Percentiles rank a stretch among this genome's conserved stretches.
phyloP scores from a whole-genome alignment of 2,797 vertebrate genomes.

The Sebastes goodei region DNA sequence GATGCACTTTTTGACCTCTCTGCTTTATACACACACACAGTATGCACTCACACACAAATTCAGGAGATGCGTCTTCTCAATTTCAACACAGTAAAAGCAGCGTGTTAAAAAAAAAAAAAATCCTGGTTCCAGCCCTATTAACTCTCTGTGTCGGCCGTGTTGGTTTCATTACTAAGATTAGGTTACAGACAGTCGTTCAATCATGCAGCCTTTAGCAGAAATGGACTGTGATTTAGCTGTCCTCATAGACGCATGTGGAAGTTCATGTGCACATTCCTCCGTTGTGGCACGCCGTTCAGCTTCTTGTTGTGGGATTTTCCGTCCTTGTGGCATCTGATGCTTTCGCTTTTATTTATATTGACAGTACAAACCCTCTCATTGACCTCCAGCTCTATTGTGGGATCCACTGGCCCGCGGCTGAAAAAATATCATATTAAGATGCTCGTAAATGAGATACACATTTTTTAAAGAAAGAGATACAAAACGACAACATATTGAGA shows the following conservation, averaged over 20 bases:
- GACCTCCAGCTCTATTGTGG: conserved; percentile 30
- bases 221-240: conserved; percentile 18
- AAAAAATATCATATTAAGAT: conserved; percentile 19
- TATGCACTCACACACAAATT: background rate
- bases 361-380: conserved; percentile 8
- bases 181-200: conserved; percentile 55
- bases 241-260: background rate
- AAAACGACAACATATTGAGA: conserved; percentile 33
- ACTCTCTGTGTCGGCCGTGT: conserved; percentile 15
- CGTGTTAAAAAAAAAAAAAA: background rate
- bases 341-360: conserved; percentile 1
- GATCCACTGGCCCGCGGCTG: conserved; percentile 13
- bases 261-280: conserved; percentile 9
- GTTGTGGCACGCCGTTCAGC: conserved; percentile 9
- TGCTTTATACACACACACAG: background rate
- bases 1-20: conserved; percentile 11
- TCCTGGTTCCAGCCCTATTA: conserved; percentile 19
- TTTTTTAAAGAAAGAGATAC: conserved; percentile 24
- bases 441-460: conserved; percentile 27
- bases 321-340: conserved; percentile 12
- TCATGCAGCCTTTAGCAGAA: conserved; percentile 44
- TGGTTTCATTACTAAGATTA: conserved; percentile 51
- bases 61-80: background rate
- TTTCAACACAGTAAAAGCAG: conserved; percentile 15
- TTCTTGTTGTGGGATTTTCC: conserved; percentile 37